Base-by-base conservation (phyloP, 2,888 invertebrate species). In the Pristionchus entomophagus region DNA sequence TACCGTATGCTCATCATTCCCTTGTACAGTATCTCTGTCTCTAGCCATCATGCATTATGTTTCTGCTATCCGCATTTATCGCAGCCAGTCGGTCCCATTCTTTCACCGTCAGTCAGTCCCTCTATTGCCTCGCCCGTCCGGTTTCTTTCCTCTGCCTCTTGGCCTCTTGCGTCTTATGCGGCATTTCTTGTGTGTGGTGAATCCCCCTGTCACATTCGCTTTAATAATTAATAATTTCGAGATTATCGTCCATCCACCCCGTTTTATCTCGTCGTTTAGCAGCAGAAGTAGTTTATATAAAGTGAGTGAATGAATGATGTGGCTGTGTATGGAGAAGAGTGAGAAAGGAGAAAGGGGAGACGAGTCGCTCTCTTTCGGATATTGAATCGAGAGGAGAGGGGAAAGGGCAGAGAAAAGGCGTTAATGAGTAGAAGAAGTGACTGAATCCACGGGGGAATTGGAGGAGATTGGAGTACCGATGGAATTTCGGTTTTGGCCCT, bases 341-440 rank as follows among this genome's bases (percentile, higher is more conserved):
- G 38, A 41, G 32, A 65, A 65, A 35, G 32, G n/a, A 22, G 38
- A 29, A 56, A 41, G 17, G 38, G 82, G 32, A 59, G 80, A 77
- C 12, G 78, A 82, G 82, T 82, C 56, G n/a, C n/a, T n/a, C 59
- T 59, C 59, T 45, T 59, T 56, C 56, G 82, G 56, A 82, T 82
- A 59, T 45, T 41, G 49, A 78, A 78, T 78, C 51, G 78, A 78
- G 35, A 45, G 41, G 82, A 80, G 51, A 80, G 51, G 51, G 51
- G 29, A 59, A 53, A 59, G 80, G 51, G 32, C 53, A 81, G 32
- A 38, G 10, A 26, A 51, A 12, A 29, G 77, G 77, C 78, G 78
- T 80, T 80, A 80, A 80, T 80, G 82, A 59, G 59, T n/a, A 56
- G 81, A 82, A 32, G 80, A 80, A 35, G 82, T 53, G 80, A 82